Evolutionary conservation across 2,888 invertebrate genomes (phyloP), one percentile per base, ranked within the genome.

Genomic region (Hydroisotoma schaefferi): DNA sequence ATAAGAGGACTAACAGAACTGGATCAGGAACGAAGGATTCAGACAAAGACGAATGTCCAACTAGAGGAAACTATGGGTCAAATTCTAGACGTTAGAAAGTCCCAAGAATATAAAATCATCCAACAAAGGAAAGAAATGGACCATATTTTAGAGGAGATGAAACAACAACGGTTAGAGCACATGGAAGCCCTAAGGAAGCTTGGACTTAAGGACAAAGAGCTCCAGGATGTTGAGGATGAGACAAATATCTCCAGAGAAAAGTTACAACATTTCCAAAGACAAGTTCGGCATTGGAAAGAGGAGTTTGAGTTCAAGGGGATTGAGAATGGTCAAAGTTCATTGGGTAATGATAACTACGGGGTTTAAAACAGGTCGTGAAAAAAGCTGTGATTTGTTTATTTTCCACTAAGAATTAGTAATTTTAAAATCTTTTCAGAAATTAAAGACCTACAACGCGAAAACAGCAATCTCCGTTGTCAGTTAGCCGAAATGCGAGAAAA

Each of bases 231-330:
- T 1, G 20, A 56, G 2, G 58, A 54, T 3, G 23, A 12, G 1
- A 27, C 49, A n/a, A 51, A 57, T 2, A 15, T 55, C 5, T 40
- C 64, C 0, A 8, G 28, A 2, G 44, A 57, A 3, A 66, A 57
- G 40, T 28, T 51, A 5, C 60, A 61, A 49, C 65, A 66, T 15
- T 40, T 67, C 38, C 49, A 59, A 40, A 27, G 66, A 10, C 61
- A 64, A 54, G 61, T 69, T 25, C 46, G 54, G n/a, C 63, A 66
- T 43, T 67, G 64, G 67, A 70, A 69, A 29, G 64, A 70, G 56
- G 67, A 69, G 44, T 27, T 61, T n/a, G 37, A 62, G 12, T 59
- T 61, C 29, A 64, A 67, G 44, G 66, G 66, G 18, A n/a, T 49
- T 1, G 58, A 65, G 22, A 57, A 47, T 25, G 1, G 2, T 12